Conservation (phyloP, 1,140 invertebrate genomes). For the Danaus melanippus region DNA sequence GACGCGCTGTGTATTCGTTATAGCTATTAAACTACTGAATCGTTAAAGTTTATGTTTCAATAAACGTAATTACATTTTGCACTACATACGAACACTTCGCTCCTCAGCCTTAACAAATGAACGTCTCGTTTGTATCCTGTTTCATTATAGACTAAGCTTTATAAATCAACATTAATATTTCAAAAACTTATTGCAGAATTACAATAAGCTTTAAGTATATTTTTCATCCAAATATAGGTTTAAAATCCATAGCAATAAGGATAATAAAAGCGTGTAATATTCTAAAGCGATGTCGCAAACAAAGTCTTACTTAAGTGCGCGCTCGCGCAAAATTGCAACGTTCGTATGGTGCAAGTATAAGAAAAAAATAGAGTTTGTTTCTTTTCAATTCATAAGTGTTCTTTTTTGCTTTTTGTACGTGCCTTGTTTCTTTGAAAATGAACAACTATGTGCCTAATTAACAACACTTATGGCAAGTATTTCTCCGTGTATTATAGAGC, state of each 20-base stretch:
- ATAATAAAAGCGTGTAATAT: conserved; percentile 16
- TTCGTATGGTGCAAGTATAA: conserved; percentile 20
- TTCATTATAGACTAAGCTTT: conserved; percentile 14
- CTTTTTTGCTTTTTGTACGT: too few relatives aligned
- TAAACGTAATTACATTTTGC: conserved; percentile 11
- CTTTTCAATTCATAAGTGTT: too few relatives aligned
- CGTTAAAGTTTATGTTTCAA: conserved; percentile 13
- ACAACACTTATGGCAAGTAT: too few relatives aligned
- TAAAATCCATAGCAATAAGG: conserved; percentile 9
- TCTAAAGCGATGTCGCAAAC: conserved; percentile 21
- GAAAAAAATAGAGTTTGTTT: not conserved
- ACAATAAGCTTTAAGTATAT: conserved; percentile 8
- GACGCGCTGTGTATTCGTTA: conserved; percentile 15
- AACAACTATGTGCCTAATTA: too few relatives aligned
- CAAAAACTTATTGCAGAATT: conserved; percentile 26
- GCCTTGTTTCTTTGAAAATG: too few relatives aligned
- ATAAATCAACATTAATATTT: conserved; percentile 17
- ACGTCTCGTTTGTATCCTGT: not conserved
- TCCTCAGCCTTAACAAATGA: too few relatives aligned
- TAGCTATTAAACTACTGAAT: conserved; percentile 16
- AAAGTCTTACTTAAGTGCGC: conserved; percentile 32
- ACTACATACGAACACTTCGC: too few relatives aligned
- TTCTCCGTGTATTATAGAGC: too few relatives aligned
- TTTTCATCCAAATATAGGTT: not conserved
- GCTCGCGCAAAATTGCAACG: conserved; percentile 31